These are phyloP conservation scores for Phasianus colchicus DNA, from an alignment of 2,113 vertebrate genomes.

Conservation along the genomic window DNA sequence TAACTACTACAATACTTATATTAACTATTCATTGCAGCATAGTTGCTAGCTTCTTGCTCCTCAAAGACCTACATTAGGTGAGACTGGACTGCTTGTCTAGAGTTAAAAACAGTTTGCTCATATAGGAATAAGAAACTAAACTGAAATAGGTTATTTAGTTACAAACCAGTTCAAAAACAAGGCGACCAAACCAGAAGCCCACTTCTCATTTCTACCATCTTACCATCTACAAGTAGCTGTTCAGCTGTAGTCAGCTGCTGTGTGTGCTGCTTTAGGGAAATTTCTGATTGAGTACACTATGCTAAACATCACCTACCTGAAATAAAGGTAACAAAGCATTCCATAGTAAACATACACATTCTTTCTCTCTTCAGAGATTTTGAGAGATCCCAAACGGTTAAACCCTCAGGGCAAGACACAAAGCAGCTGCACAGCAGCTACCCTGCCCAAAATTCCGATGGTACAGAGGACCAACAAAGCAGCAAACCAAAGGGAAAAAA, in stretches of 20 bases:
- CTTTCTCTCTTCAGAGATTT: not conserved
- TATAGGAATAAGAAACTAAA: no score
- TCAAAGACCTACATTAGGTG: accelerated
- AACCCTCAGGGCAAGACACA: not conserved
- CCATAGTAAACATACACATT: not conserved
- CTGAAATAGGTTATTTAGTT: not conserved
- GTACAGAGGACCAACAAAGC: not conserved
- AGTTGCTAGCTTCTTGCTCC: not conserved
- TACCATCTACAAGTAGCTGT: not conserved
- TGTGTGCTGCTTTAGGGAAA: not conserved
- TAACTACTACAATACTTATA: accelerated
- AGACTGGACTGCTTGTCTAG: not conserved
- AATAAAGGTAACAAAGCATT: not conserved
- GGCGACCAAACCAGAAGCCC: not conserved
- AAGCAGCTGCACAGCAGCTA: not conserved
- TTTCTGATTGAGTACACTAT: not conserved
- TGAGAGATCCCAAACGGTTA: not conserved
- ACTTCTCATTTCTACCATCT: not conserved
- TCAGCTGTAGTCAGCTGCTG: not conserved
- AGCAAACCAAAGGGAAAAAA: not conserved
- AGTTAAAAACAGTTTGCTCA: accelerated
- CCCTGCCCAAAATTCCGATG: not conserved
- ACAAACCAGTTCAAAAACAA: accelerated
- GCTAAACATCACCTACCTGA: not conserved
- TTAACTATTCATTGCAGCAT: accelerated